These are phyloP conservation scores for Protodeltote pygarga DNA, from an alignment of 2,888 invertebrate species.

Conservation along the genomic window DNA sequence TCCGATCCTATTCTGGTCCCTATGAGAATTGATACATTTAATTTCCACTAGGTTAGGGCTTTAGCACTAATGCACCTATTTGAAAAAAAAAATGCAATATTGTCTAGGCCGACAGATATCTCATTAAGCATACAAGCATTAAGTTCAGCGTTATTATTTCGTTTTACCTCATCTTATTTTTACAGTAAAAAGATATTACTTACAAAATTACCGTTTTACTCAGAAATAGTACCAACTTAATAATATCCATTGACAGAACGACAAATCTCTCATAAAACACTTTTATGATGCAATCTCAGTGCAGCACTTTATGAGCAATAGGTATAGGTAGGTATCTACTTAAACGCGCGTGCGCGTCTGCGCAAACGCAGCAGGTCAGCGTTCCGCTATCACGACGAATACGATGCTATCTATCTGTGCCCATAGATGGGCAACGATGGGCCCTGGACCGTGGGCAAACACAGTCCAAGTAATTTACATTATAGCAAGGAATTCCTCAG, in stretches of 20 bases:
- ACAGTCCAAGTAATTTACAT: constrained; percentile 45
- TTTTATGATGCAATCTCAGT: constrained; percentile 39
- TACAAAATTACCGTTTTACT: constrained; percentile 24
- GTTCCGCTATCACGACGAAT: constrained; percentile 45
- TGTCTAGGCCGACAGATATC: too few relatives aligned
- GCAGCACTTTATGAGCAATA: constrained; percentile 28
- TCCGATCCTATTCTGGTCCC: too few relatives aligned
- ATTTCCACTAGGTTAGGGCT: too few relatives aligned
- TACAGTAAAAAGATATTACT: too few relatives aligned
- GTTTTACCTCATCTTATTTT: too few relatives aligned
- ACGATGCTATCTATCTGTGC: constrained; percentile 47
- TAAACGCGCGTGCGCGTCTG: constrained; percentile 28
- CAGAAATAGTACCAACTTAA: constrained; percentile 10
- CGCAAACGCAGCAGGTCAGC: constrained; percentile 33
- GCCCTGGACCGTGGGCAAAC: constrained; percentile 36
- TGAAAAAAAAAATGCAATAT: too few relatives aligned
- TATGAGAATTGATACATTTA: too few relatives aligned
- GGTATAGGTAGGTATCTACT: too few relatives aligned
- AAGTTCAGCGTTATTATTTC: too few relatives aligned
- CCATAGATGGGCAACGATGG: constrained; percentile 46
- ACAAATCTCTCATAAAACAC: constrained; percentile 30
- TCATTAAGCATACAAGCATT: too few relatives aligned
- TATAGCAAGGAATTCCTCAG: constrained; percentile 31
- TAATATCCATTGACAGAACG: constrained; percentile 21
- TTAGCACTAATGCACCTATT: too few relatives aligned